These are phyloP conservation scores for Uloborus plumipes DNA, from an alignment of 2,888 invertebrate species.

Conservation along the genomic window DNA sequence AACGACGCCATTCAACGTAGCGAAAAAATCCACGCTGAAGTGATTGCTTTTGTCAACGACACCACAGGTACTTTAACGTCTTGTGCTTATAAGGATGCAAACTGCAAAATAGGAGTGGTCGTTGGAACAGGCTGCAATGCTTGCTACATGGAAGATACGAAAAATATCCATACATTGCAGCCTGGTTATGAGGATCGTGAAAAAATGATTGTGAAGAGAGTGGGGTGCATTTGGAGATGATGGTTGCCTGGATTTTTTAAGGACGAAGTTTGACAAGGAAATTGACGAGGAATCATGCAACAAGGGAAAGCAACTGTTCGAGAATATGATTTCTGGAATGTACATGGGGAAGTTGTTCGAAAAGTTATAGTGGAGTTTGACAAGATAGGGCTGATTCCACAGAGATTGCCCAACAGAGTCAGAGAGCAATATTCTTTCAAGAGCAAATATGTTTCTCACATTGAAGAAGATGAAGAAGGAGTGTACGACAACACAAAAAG, in stretches of 20 bases:
- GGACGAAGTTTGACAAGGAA: constrained; percentile 81
- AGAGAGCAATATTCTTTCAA: constrained; percentile 87
- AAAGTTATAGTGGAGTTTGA: constrained; percentile 86
- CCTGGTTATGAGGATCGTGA: constrained; percentile 74
- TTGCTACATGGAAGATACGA: constrained; percentile 57
- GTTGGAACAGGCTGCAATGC: constrained; percentile 76
- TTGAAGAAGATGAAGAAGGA: constrained; percentile 79
- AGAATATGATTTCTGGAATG: constrained; percentile 99
- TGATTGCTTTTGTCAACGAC: constrained; percentile 95
- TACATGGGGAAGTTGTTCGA: constrained; percentile 97
- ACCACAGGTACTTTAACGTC: constrained; percentile 98
- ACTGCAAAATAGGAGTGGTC: constrained; percentile 93
- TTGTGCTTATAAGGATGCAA: constrained; percentile 95
- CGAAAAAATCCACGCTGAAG: constrained; percentile 84
- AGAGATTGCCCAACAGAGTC: constrained; percentile 83
- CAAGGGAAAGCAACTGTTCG: constrained; percentile 83
- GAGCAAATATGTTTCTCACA: constrained; percentile 97
- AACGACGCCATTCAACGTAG: constrained; percentile 89
- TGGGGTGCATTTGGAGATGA: constrained; percentile 98
- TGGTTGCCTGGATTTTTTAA: constrained; percentile 86
- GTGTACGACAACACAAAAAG: constrained; percentile 77
- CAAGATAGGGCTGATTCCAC: constrained; percentile 77
- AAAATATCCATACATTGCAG: constrained; percentile 82
- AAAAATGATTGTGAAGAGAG: constrained; percentile 90
- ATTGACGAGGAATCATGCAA: constrained; percentile 88